These are phyloP conservation scores for Capreolus pygargus DNA, from an alignment of 2,113 vertebrate species.

Conservation along the genomic window DNA sequence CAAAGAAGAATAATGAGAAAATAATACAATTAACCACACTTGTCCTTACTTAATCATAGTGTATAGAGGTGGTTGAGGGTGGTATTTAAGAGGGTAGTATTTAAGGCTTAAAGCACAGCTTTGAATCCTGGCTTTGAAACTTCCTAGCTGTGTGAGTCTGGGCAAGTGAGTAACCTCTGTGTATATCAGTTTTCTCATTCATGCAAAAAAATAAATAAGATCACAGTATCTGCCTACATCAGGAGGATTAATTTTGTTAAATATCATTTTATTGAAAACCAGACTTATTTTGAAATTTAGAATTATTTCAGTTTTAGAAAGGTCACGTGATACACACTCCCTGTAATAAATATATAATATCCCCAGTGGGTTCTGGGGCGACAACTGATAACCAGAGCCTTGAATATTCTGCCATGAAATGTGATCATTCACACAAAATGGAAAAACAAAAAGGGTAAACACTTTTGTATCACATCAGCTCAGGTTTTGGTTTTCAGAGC, in stretches of 20 bases:
- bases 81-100: no score
- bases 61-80: background rate
- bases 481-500: background rate
- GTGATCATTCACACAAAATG: background rate
- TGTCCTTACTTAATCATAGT: background rate
- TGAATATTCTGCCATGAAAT: background rate
- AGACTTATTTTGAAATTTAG: background rate
- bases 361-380: background rate
- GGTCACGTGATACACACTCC: rapidly evolving
- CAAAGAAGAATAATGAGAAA: background rate
- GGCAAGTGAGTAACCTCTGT: background rate
- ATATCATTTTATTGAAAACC: background rate
- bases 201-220: background rate
- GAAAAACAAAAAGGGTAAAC: background rate
- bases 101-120: background rate
- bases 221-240: background rate
- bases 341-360: background rate
- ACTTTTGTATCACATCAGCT: background rate
- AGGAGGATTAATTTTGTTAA: background rate
- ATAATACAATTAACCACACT: background rate
- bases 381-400: background rate
- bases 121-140: background rate
- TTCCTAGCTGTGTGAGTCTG: background rate
- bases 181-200: background rate
- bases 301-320: background rate